Conservation (phyloP, 2,888 invertebrate species). For the Cremastinae sp. region DNA sequence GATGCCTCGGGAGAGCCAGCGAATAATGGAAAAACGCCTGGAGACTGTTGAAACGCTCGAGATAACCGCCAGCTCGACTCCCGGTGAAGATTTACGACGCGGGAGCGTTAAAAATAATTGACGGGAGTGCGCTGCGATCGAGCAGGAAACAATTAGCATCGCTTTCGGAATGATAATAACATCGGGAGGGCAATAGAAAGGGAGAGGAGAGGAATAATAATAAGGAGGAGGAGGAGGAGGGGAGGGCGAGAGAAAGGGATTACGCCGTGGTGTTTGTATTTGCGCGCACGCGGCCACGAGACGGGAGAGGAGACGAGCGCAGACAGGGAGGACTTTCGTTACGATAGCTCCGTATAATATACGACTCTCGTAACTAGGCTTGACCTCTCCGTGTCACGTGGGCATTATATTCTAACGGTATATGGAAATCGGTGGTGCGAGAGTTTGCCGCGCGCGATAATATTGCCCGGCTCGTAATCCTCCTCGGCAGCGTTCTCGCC, state of each 20-base stretch:
- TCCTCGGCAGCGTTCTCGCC: not conserved
- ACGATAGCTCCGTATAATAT: constrained; percentile 49
- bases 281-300: constrained; percentile 9
- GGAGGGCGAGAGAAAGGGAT: constrained; percentile 1
- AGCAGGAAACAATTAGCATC: constrained; percentile 14
- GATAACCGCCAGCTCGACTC: not conserved
- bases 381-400: constrained; percentile 57
- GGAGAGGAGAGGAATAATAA: constrained; percentile 6
- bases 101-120: not conserved
- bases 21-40: too few species aligned
- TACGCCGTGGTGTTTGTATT: not conserved
- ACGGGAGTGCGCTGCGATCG: not conserved
- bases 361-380: constrained; percentile 40
- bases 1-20: too few species aligned
- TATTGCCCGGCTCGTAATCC: not conserved
- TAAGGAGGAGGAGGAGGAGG: constrained; percentile 7
- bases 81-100: not conserved
- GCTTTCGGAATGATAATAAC: constrained; percentile 3
- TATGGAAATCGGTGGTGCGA: constrained; percentile 31
- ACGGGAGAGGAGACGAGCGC: not conserved
- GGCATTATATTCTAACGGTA: constrained; percentile 58
- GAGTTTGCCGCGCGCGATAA: constrained; percentile 19
- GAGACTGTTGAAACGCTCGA: too few species aligned
- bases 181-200: not conserved
- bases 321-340: constrained; percentile 16